Evolutionary conservation across 2,888 invertebrate genomes (phyloP).

Genomic region (Meliscaeva auricollis): DNA sequence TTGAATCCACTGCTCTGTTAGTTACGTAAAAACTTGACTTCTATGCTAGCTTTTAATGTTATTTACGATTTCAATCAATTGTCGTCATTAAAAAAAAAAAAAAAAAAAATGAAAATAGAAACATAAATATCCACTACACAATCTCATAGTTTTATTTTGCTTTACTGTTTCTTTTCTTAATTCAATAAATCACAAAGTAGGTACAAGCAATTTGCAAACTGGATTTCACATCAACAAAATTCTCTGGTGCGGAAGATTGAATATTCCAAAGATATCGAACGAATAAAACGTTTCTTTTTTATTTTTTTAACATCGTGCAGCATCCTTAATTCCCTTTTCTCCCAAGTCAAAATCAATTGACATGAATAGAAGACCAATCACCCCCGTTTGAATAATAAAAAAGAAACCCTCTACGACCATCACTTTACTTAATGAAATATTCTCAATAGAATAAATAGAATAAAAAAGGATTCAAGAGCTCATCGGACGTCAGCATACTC

Average conservation of each 20-base stretch:
- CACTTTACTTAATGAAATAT: conserved; percentile 72
- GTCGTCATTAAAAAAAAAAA: no score
- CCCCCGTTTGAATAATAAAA: conserved; percentile 49
- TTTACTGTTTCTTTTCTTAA: neutral
- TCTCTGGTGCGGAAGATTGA: conserved; percentile 70
- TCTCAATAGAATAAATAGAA: conserved; percentile 20
- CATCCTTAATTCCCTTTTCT: conserved; percentile 40
- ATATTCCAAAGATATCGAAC: conserved; percentile 41
- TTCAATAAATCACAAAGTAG: conserved; percentile 66
- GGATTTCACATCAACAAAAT: conserved; percentile 56
- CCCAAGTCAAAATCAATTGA: conserved; percentile 52
- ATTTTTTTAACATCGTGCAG: no score
- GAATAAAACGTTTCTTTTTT: neutral
- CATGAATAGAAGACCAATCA: conserved; percentile 67
- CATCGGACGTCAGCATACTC: conserved; percentile 66
- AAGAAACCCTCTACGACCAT: conserved; percentile 39
- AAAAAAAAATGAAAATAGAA: no score
- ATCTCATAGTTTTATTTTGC: neutral
- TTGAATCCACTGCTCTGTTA: no score
- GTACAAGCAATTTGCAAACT: conserved; percentile 66
- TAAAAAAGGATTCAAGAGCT: conserved; percentile 54
- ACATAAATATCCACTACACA: neutral
- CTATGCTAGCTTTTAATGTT: no score
- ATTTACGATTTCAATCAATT: no score
- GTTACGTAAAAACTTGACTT: no score